Conservation (phyloP, 2,797 vertebrate species). For the Premnoplex brunnescens region DNA sequence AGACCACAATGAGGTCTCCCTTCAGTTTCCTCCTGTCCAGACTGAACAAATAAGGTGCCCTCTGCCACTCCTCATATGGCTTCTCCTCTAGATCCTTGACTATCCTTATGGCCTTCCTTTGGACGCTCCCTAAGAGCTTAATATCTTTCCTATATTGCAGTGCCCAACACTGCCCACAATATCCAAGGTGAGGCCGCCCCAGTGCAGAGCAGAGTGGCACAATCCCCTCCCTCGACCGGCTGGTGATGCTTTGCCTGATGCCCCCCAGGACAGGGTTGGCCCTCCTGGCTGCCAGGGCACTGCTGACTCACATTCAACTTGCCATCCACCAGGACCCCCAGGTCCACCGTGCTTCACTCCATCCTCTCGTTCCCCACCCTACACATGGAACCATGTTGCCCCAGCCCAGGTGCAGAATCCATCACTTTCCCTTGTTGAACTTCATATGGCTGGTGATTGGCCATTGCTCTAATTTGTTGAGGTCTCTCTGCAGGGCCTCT, state of each 20-base stretch:
- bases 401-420: background rate
- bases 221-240: background rate
- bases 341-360: no score
- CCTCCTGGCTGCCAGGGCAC: background rate
- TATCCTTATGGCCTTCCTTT: rapidly evolving
- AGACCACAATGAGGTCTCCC: rapidly evolving
- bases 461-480: background rate
- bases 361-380: background rate
- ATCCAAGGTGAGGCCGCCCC: rapidly evolving
- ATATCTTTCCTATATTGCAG: rapidly evolving
- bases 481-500: background rate
- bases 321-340: rapidly evolving
- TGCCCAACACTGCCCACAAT: rapidly evolving
- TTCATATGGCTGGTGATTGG: background rate
- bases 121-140: rapidly evolving
- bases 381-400: rapidly evolving
- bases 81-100: background rate
- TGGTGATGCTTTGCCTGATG: background rate
- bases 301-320: rapidly evolving
- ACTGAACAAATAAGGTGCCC: background rate
- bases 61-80: rapidly evolving
- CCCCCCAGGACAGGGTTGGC: rapidly evolving
- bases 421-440: background rate
- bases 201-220: background rate
- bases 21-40: background rate